Conservation (phyloP, 2,888 invertebrate species). For the Andrena dorsata region DNA sequence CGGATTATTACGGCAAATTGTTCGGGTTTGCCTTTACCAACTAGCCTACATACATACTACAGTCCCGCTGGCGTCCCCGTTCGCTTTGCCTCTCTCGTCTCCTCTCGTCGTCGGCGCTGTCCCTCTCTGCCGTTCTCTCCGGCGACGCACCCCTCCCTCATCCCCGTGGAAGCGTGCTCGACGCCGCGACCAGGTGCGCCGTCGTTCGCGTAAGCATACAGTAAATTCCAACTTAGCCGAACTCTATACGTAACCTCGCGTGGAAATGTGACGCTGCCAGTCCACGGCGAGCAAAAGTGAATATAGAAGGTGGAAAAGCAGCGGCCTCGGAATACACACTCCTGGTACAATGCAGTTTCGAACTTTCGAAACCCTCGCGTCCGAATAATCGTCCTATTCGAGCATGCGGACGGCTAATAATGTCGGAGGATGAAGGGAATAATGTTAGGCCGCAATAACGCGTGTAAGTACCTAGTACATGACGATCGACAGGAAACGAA, state of each 20-base stretch:
- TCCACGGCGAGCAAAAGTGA: conserved; percentile 32
- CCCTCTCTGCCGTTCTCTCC: conserved; percentile 33
- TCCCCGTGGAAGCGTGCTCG: conserved; percentile 38
- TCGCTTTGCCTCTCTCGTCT: conserved; percentile 37
- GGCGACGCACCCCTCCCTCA: conserved; percentile 43
- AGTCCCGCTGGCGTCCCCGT: conserved; percentile 56
- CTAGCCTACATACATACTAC: conserved; percentile 71
- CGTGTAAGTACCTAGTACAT: too few species aligned
- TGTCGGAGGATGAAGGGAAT: background rate
- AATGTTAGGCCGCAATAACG: background rate
- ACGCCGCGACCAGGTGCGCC: conserved; percentile 77
- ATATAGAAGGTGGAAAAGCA: conserved; percentile 17
- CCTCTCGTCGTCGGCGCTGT: conserved; percentile 16
- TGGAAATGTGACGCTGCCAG: conserved; percentile 44
- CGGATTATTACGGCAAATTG: conserved; percentile 82
- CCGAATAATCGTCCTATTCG: conserved; percentile 32
- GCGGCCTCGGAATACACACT: conserved; percentile 39
- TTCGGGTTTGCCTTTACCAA: conserved; percentile 77
- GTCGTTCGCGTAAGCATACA: conserved; percentile 76
- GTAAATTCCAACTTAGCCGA: conserved; percentile 80
- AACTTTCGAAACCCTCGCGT: conserved; percentile 31
- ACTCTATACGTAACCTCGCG: conserved; percentile 65
- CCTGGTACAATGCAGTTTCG: conserved; percentile 23
- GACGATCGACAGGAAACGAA: too few species aligned
- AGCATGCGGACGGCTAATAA: conserved; percentile 29